Conservation (phyloP, 2,113 vertebrate species). For the Conger conger region DNA sequence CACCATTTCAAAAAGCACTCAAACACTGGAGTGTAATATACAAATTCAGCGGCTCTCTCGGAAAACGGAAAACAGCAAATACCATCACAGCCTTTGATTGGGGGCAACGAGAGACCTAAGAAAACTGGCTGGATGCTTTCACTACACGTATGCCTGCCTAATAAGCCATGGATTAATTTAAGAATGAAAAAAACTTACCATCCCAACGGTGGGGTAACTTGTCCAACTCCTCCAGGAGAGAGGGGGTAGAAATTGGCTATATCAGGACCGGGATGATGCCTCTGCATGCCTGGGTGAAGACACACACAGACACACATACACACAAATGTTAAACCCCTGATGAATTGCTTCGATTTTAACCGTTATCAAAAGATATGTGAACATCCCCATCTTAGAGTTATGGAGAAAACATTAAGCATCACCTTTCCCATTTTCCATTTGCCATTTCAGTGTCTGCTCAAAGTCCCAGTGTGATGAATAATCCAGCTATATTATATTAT, state of each 20-base stretch:
- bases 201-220: conserved; percentile 95
- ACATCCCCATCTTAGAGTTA: too few species aligned
- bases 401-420: too few species aligned
- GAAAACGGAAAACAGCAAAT: neutral
- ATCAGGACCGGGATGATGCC: conserved; percentile 91
- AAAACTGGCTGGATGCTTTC: neutral
- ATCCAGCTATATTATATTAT: too few species aligned
- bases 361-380: neutral
- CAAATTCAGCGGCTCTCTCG: neutral
- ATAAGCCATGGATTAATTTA: neutral
- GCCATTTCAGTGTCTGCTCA: too few species aligned
- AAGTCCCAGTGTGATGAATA: too few species aligned
- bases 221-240: conserved; percentile 91
- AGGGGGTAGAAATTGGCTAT: conserved; percentile 95
- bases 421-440: too few species aligned
- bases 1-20: neutral
- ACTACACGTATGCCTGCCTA: neutral
- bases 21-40: neutral
- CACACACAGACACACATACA: neutral
- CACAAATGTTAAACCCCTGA: neutral
- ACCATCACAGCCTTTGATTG: neutral
- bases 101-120: neutral
- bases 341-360: neutral
- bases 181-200: conserved; percentile 77
- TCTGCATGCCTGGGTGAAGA: conserved; percentile 80